A percentile compares a stretch with the other conserved stretches of the same genome.
Evolutionary conservation across 2,888 invertebrate species (phyloP).

Genomic region (Noctuana brunneofusca): DNA sequence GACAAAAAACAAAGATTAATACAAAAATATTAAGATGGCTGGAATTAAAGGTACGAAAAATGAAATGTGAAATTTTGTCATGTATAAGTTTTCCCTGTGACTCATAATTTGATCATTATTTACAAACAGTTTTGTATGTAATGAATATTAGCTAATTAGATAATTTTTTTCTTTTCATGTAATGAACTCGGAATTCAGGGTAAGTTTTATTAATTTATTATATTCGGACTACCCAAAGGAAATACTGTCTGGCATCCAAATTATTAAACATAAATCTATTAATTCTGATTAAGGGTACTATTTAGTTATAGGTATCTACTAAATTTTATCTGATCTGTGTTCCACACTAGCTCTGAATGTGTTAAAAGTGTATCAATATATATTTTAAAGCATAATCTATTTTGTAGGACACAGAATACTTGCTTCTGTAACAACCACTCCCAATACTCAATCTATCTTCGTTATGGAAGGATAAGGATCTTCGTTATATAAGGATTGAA

Average conservation of each 20-base stretch:
- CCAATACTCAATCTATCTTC: no score
- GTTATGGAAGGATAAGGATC: no score
- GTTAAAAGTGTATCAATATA: no score
- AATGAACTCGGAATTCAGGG: constrained; percentile 18
- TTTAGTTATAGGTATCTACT: no score
- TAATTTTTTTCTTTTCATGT: constrained; percentile 36
- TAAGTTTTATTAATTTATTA: constrained; percentile 2
- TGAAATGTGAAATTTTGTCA: constrained; percentile 40
- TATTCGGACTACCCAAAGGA: not conserved
- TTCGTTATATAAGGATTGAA: no score
- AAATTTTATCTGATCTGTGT: no score
- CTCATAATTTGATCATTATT: constrained; percentile 61
- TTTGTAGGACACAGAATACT: no score
- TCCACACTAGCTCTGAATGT: no score
- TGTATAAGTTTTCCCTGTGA: constrained; percentile 48
- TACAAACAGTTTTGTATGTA: constrained; percentile 56
- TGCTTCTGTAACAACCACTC: no score
- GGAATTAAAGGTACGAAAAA: constrained; percentile 73
- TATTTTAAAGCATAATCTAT: no score
- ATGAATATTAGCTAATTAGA: constrained; percentile 27
- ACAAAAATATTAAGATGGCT: constrained; percentile 59
- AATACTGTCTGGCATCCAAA: not conserved
- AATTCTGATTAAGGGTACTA: no score
- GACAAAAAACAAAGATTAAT: not conserved
- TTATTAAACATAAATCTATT: no score